Conservation (phyloP, 2,797 vertebrate genomes). For the Oreochromis grahami region DNA sequence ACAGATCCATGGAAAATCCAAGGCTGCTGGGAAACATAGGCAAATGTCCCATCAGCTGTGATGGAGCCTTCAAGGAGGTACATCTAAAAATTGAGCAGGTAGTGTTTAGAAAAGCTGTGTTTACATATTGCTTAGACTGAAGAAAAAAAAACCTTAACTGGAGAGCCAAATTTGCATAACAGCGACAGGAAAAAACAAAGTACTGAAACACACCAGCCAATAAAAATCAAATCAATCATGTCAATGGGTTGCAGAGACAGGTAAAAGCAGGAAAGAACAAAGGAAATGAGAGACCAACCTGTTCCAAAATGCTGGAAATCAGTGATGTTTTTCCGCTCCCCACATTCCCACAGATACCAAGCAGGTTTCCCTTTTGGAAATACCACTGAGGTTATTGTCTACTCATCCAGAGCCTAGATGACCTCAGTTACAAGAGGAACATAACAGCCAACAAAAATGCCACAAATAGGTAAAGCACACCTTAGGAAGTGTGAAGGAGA, state of each 20-base stretch:
- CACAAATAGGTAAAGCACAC: constrained; percentile 36
- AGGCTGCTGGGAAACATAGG: constrained; percentile 85
- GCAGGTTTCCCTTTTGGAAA: constrained; percentile 74
- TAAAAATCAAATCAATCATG: too few species aligned
- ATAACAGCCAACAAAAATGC: neutral
- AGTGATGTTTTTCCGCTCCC: constrained; percentile 85
- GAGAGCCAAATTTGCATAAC: too few species aligned
- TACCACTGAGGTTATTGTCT: neutral
- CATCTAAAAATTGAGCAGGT: constrained; percentile 68
- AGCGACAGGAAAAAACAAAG: too few species aligned
- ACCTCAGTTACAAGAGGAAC: neutral
- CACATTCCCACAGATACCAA: constrained; percentile 85
- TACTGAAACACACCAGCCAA: too few species aligned
- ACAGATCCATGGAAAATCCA: constrained; percentile 87
- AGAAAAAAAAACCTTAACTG: too few species aligned
- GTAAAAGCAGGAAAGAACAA: too few species aligned
- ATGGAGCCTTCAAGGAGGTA: constrained; percentile 72
- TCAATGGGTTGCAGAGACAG: too few species aligned
- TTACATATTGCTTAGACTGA: neutral
- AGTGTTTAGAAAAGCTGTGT: neutral
- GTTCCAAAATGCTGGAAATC: constrained; percentile 81
- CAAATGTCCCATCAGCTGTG: constrained; percentile 70
- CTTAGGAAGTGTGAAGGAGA: constrained; percentile 79
- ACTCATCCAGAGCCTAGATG: neutral
- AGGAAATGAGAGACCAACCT: constrained; percentile 55